Evolutionary conservation across 2,888 invertebrate species (phyloP), one percentile per base, ranked within the genome.

Genomic region (Xestoiulus laeticollis): DNA sequence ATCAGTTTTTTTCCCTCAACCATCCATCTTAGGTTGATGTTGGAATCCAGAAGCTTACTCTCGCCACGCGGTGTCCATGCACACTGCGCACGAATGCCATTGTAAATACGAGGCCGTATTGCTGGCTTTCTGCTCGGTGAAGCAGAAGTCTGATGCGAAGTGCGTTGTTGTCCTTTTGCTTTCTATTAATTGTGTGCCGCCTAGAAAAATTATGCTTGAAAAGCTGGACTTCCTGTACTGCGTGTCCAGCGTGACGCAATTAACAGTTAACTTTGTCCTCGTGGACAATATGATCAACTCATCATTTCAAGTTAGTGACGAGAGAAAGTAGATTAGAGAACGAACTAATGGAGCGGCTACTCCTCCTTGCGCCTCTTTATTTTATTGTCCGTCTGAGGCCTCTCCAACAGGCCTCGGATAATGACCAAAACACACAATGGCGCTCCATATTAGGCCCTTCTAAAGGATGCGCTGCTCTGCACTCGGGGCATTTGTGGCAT

Each of bases 201-300:
- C 8, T 22, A 22, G 68, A 68, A 68, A 68, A 68, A 68, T 68
- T 68, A 68, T 68, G 68, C 68, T 68, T 68, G 22, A 26, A 22
- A 68, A 68, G 26, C 68, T 68, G 68, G 26, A 68, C 68, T 68
- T 68, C 68, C 68, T 68, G 68, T 68, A n/a, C 68, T n/a, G 68
- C 68, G 68, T 68, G 68, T 68, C 68, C 68, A 68, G 68, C 68
- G 68, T 68, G 68, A 68, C 68, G 68, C n/a, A 68, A 68, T 68
- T 68, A 68, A 68, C 68, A 68, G 68, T 68, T 26, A 68, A 68
- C 68, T 68, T 68, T 26, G 68, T 22, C 26, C 68, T 22, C 8
- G 26, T n/a, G 10, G 22, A 68, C 68, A 26, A 26, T 26, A 68
- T 68, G 68, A 68, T 68, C 68, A 68, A 68, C 68, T 68, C 68